A percentile compares a stretch with the other conserved stretches of the same genome.
Evolutionary conservation across 2,888 invertebrate genomes (phyloP).

Genomic region (Tachina lurida): DNA sequence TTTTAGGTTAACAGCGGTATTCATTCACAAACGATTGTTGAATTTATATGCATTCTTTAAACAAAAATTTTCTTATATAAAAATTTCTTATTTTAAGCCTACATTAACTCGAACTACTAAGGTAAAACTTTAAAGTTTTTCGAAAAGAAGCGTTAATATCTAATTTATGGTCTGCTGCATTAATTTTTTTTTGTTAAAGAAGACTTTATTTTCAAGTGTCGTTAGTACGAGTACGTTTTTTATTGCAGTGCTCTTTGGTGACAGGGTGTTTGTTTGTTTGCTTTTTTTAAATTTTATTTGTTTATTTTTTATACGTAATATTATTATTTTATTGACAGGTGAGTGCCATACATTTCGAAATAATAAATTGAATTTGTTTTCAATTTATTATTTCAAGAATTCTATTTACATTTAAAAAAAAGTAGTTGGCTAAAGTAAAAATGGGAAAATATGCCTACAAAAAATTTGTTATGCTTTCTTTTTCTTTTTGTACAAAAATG

Average conservation of each 20-base stretch:
- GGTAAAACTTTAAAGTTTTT: too few species aligned
- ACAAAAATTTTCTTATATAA: too few species aligned
- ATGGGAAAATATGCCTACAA: conserved; percentile 25
- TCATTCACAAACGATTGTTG: too few species aligned
- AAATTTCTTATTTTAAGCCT: too few species aligned
- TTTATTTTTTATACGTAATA: not conserved
- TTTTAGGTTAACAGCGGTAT: not conserved
- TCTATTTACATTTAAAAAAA: conserved; percentile 27
- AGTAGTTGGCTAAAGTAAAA: conserved; percentile 29
- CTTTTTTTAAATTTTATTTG: conserved; percentile 4
- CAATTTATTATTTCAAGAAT: conserved; percentile 74
- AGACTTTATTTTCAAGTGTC: conserved; percentile 68
- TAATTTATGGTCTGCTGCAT: too few species aligned
- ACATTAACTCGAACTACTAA: too few species aligned
- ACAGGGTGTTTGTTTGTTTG: conserved; percentile 50
- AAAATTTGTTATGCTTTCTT: conserved; percentile 13
- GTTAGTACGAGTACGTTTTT: conserved; percentile 74
- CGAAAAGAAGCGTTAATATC: too few species aligned
- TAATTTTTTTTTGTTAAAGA: conserved; percentile 54
- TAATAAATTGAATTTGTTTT: conserved; percentile 60
- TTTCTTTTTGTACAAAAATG: conserved; percentile 16
- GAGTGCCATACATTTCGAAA: conserved; percentile 44
- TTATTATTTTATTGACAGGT: conserved; percentile 23
- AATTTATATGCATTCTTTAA: too few species aligned
- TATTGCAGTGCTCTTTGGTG: conserved; percentile 66